phyloP scores from a whole-genome alignment of 2,113 vertebrate species.

The Siniperca chuatsi region DNA sequence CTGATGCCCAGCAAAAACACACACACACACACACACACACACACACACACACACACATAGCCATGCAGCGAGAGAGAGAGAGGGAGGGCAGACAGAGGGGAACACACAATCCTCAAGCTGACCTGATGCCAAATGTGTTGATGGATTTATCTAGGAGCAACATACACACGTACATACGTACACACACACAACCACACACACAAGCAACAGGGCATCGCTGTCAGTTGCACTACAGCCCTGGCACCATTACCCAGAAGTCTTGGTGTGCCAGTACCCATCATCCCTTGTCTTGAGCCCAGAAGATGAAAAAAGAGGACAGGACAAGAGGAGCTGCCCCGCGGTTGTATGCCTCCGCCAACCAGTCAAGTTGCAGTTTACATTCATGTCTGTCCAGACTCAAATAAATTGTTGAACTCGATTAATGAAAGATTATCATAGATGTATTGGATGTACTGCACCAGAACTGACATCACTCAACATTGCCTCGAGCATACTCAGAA shows the following conservation, averaged over 20 bases:
- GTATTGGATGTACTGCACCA: too few species aligned
- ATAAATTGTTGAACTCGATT: too few species aligned
- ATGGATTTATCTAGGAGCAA: constrained; percentile 42
- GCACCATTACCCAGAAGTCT: constrained; percentile 34
- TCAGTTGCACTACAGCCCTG: constrained; percentile 22
- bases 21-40: constrained; percentile 15
- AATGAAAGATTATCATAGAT: too few species aligned
- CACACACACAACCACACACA: background rate
- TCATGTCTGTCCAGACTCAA: too few species aligned
- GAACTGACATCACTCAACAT: too few species aligned
- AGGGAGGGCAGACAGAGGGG: background rate
- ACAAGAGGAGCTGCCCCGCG: background rate
- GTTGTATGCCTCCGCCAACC: too few species aligned
- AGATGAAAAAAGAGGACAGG: background rate
- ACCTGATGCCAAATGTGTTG: constrained; percentile 52
- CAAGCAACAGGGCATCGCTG: background rate
- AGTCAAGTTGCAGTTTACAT: too few species aligned
- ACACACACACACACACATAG: constrained; percentile 7
- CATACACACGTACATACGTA: background rate
- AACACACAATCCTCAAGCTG: constrained; percentile 22
- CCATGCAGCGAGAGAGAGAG: background rate
- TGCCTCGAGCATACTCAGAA: too few species aligned
- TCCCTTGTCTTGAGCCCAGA: constrained; percentile 25
- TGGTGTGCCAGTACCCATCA: constrained; percentile 41
- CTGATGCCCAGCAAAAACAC: constrained; percentile 19